These are phyloP conservation scores for Steinernema hermaphroditum DNA, from an alignment of 2,888 invertebrate species.

Conservation along the genomic window DNA sequence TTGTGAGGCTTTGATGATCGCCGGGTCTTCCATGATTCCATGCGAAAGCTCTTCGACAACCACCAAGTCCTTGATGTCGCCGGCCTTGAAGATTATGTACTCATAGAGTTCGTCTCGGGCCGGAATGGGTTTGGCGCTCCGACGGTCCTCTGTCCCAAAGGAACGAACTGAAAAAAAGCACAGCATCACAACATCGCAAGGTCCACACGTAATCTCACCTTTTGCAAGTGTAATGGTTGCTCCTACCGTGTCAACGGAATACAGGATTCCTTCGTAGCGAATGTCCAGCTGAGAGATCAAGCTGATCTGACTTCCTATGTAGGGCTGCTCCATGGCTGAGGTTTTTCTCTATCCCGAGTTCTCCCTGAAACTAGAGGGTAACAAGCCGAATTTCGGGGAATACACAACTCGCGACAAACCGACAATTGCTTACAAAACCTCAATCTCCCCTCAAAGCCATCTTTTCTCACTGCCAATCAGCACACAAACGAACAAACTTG, in stretches of 20 bases:
- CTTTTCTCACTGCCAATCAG: no score
- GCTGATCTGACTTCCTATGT: conserved; percentile 98
- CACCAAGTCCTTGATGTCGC: conserved; percentile 97
- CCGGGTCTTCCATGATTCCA: conserved; percentile 24
- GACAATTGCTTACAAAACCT: no score
- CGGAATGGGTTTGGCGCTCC: conserved; percentile 89
- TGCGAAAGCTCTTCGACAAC: conserved; percentile 75
- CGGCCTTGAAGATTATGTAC: conserved; percentile 88
- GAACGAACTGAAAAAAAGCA: conserved; percentile 82
- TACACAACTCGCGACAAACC: no score
- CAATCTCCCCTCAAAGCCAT: no score
- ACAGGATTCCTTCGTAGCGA: conserved; percentile 93
- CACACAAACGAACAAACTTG: no score
- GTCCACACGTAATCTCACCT: no score
- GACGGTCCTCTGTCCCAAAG: conserved; percentile 97
- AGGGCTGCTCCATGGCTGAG: conserved; percentile 71
- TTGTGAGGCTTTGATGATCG: background rate
- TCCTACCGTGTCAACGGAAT: conserved; percentile 98
- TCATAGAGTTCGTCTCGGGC: conserved; percentile 97
- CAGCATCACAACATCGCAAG: background rate
- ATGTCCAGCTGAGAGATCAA: conserved; percentile 99
- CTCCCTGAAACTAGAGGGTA: no score
- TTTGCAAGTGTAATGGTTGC: conserved; percentile 98
- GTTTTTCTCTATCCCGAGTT: no score
- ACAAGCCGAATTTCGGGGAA: no score